These are phyloP conservation scores for Thysanoteuthis rhombus DNA, from an alignment of 2,888 invertebrate genomes.

Conservation along the genomic window DNA sequence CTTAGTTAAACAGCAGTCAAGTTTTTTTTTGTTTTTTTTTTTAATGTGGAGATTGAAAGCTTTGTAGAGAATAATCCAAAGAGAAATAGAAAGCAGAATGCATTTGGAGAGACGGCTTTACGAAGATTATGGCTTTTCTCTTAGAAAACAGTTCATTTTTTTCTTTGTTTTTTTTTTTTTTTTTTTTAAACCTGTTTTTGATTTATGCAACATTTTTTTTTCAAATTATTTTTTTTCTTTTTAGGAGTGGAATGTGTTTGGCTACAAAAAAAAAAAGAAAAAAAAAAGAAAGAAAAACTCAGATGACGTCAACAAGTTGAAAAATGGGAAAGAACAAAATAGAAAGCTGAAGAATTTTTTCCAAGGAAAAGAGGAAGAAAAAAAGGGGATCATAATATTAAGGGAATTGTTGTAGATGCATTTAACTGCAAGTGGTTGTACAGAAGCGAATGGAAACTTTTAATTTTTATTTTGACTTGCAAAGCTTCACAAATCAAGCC, in stretches of 20 bases:
- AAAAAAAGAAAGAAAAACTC: too few relatives aligned
- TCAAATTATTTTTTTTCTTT: not conserved
- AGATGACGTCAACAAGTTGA: not conserved
- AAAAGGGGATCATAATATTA: not conserved
- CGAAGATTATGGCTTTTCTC: not conserved
- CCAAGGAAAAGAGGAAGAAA: not conserved
- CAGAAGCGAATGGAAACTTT: not conserved
- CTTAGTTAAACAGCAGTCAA: not conserved
- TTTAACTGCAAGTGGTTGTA: not conserved
- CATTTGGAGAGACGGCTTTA: not conserved
- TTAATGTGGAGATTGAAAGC: not conserved
- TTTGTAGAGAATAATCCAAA: not conserved
- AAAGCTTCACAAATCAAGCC: not conserved
- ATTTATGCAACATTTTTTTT: not conserved
- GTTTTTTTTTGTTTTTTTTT: not conserved
- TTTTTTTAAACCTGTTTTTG: too few relatives aligned
- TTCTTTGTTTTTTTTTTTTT: not conserved
- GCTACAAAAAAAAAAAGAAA: not conserved
- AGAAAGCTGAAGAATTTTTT: slow-evolving; percentile 12
- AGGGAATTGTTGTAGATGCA: not conserved
- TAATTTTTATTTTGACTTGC: not conserved
- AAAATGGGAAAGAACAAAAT: not conserved
- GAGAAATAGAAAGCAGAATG: slow-evolving; percentile 12
- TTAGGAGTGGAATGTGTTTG: not conserved
- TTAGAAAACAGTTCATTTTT: not conserved